Evolutionary conservation across 1,140 invertebrate genomes (phyloP), one percentile per base, ranked within the genome.

Genomic region (Lordiphosa mommai): DNA sequence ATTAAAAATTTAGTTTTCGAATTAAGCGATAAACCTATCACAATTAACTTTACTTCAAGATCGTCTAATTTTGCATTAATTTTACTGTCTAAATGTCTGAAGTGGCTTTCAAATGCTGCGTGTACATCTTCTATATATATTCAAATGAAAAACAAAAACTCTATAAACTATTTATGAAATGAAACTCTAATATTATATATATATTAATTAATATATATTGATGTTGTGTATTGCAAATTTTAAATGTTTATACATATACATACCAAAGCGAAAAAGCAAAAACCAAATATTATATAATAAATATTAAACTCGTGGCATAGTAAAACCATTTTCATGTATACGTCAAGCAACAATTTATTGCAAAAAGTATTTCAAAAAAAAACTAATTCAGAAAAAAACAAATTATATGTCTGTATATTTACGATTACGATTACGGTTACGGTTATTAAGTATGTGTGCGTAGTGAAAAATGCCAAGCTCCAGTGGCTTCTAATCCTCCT

Each of bases 151-250:
- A 27, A 34, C 57, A 82, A 79, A 80, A 66, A n/a, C n/a, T 71
- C 47, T 82, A 71, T 67, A 63, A 63, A 67, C 56, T 82, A 79
- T 73, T 61, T 73, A 64, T 53, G 52, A 50, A 69, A 52, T 29
- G 12, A 34, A 34, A 55, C 49, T n/a, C 29, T 51, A 66, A 63
- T 63, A 79, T 43, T 48, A 79, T 59, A 80, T 77, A 76, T 59
- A 56, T 66, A 71, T 74, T 43, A 67, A 82, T 76, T 82, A 82
- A 74, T 67, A 84, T 82, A 82, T 82, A 82, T 82, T 82, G 76
- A 82, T 82, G 76, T 82, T 82, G 76, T 82, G 76, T 82, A 82
- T 82, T 82, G 67, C 59, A 76, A 82, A 82, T 82, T 82, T 82
- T 82, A 82, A 82, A 76, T 82, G 77, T 84, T 74, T 74, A 82